These are phyloP conservation scores for Sphenopsis melanotis DNA, from an alignment of 2,797 vertebrate genomes.

Conservation along the genomic window DNA sequence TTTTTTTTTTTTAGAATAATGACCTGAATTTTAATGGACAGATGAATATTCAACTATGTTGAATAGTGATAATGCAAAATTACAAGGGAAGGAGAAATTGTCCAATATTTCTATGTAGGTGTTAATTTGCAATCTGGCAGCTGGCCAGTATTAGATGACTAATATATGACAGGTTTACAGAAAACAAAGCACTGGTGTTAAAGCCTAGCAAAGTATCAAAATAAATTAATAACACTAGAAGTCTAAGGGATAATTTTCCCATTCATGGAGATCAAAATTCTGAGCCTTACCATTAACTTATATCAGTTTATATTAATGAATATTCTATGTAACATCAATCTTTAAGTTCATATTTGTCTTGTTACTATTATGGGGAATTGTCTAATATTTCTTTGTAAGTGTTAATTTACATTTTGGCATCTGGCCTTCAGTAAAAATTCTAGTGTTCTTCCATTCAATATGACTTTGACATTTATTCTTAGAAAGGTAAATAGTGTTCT, in stretches of 20 bases:
- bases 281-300: neutral
- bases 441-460: conserved; percentile 30
- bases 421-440: conserved; percentile 48
- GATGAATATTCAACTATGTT: neutral
- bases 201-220: neutral
- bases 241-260: neutral
- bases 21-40: neutral
- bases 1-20: neutral
- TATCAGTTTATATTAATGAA: neutral
- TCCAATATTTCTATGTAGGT: neutral
- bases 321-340: neutral
- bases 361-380: neutral
- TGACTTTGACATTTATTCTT: conserved; percentile 69
- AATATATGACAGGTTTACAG: neutral
- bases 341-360: conserved; percentile 19
- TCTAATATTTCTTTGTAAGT: conserved; percentile 24
- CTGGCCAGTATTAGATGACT: neutral
- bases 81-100: neutral
- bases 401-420: conserved; percentile 59
- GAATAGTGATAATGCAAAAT: neutral
- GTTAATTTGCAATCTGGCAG: conserved; percentile 1
- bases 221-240: neutral
- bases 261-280: neutral
- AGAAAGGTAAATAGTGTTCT: conserved; percentile 59
- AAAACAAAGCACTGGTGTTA: neutral